These are phyloP conservation scores for Gorsachius magnificus DNA, from an alignment of 2,797 vertebrate genomes.

Conservation along the genomic window DNA sequence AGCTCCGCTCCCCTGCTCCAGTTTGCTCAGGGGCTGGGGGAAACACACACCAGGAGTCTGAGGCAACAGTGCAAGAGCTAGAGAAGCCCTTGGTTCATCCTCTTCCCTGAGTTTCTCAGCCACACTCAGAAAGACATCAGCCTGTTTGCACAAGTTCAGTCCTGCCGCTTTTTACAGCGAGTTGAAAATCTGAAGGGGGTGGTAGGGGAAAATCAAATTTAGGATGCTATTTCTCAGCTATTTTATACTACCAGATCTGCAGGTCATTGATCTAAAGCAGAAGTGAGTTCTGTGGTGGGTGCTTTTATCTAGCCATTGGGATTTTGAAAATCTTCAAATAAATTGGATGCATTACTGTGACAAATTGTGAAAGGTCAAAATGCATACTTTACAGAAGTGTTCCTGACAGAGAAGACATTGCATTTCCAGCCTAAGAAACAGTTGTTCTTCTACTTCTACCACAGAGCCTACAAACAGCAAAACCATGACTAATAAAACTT, in stretches of 20 bases:
- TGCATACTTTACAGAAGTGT: not conserved
- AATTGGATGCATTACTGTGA: not conserved
- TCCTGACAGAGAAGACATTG: not conserved
- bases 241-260: not conserved
- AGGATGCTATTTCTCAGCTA: not conserved
- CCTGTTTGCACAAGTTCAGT: constrained; percentile 15
- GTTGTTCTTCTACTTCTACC: not conserved
- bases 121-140: not conserved
- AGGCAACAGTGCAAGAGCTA: not conserved
- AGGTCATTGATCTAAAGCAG: not conserved
- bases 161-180: not conserved
- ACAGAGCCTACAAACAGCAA: not conserved
- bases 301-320: not conserved
- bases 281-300: not conserved
- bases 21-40: not conserved
- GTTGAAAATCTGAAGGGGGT: not conserved
- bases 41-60: not conserved
- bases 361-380: not conserved
- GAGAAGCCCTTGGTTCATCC: not conserved
- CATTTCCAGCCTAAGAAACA: not conserved
- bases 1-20: not conserved
- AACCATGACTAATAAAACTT: not conserved
- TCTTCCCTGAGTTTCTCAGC: not conserved
- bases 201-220: not conserved
- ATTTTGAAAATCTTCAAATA: not conserved